Percentiles rank a stretch among this genome's conserved stretches.
Evolutionary conservation across 1,140 invertebrate species (phyloP).

Genomic region (Drosophila biarmipes): DNA sequence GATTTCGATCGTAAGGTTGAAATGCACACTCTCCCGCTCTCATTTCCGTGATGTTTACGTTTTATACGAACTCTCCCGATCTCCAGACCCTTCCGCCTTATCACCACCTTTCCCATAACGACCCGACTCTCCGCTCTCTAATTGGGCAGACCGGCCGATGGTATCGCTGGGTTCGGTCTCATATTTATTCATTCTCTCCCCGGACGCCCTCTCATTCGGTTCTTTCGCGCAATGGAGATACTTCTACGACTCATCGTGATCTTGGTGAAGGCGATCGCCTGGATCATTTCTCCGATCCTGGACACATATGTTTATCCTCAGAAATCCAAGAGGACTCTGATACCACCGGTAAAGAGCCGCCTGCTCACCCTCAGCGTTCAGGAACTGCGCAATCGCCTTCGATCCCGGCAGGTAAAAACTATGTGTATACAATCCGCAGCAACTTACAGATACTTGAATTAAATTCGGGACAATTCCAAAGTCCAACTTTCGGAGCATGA

Average conservation of each 20-base stretch:
- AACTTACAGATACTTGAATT: not conserved
- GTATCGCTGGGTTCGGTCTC: conserved; percentile 1
- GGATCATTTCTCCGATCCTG: conserved; percentile 19
- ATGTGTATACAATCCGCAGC: not conserved
- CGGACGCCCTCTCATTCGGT: conserved; percentile 1
- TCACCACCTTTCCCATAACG: not conserved
- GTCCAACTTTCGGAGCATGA: not conserved
- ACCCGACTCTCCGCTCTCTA: not conserved
- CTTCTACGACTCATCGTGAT: conserved; percentile 56
- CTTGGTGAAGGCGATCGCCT: conserved; percentile 37
- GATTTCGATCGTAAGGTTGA: not conserved
- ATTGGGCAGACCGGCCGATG: not conserved
- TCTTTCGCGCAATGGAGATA: conserved; percentile 49
- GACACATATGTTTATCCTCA: not conserved
- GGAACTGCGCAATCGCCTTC: conserved; percentile 53
- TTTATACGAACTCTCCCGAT: not conserved
- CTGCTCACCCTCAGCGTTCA: conserved; percentile 44
- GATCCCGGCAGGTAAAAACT: conserved; percentile 35
- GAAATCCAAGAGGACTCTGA: not conserved
- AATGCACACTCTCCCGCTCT: conserved; percentile 4
- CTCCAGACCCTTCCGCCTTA: not conserved
- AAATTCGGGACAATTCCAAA: not conserved
- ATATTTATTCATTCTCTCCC: not conserved
- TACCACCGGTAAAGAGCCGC: conserved; percentile 49
- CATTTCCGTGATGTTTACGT: not conserved